Base-by-base conservation (phyloP, 2,113 vertebrate species). In the Stictonetta naevosa region DNA sequence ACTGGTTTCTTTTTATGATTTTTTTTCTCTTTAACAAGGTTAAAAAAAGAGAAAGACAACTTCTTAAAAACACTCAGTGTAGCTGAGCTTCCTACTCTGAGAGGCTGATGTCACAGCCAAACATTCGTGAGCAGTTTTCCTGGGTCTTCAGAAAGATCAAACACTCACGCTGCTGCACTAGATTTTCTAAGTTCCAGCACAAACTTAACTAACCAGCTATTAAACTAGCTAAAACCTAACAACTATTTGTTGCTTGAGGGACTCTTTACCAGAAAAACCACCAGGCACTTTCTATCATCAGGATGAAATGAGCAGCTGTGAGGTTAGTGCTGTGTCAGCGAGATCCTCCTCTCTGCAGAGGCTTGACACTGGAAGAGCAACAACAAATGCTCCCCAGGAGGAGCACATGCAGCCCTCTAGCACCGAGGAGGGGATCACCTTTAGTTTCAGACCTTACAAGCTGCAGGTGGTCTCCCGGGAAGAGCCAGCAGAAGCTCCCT, bases 371-470 rank as follows among this genome's bases (percentile, higher is more conserved):
- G 29, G 36, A 56, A 71, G 7, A 68, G n/a, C 28, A 83, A 60
- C 22, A 91, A 28, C 28, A 92, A 79, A 77, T 26, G 8, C 22
- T 79, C 34, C n/a, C 11, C 1, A n/a, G 34, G 29, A 60, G 64
- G 90, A 52, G 22, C 13, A 60, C 29, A 18, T 52, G 10, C 29
- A 64, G 63, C 58, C 62, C 76, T 64, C 50, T 29, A 86, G 63
- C 17, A 48, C 0, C 68, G 15, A 38, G 25, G 1, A 34, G 18
- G 83, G 4, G 16, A 83, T 36, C 1, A 1, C 28, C 40, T 48
- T 9, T 10, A 23, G 9, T 11, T 91, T 81, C 77, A 25, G 58
- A 16, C 1, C 3, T 40, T 52, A 74, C 33, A 74, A 79, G 28
- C 3, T 20, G 86, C 33, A 66, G 14, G 11, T 25, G 4, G 2